Evolutionary conservation across 2,113 vertebrate species (phyloP), one percentile per base, ranked within the genome.

Genomic region (Micronisus gabar): DNA sequence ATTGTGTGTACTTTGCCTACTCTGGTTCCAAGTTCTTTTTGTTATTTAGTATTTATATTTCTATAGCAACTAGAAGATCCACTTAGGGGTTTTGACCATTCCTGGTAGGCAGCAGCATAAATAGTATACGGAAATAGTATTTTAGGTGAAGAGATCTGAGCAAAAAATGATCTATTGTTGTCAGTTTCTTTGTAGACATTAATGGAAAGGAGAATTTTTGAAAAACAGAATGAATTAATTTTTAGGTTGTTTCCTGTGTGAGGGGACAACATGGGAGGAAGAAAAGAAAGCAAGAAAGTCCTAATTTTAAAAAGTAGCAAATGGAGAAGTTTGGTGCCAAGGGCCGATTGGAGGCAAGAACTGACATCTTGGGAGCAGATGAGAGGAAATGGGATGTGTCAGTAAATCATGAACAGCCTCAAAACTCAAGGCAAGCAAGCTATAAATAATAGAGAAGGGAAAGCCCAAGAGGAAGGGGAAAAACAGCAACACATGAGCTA

Each of bases 351-450:
- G 72, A 94, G 67, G 88, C 81, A 94, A 90, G 75, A 52, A 78
- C 41, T 81, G 90, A 97, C 94, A 97, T 96, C 94, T 96, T 97
- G 96, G 92, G 90, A 97, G 61, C 96, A 95, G 95, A 97, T 95
- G 96, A 97, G 90, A 92, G 95, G 95, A 97, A 97, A 88, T 83
- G 65, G 80, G 71, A 88, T 88, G 82, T 93, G 75, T 94, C 90
- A 83, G 90, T 96, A 96, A 94, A 96, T 95, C 94, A 96, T 67
- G 88, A 94, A 78, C 71, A 83, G 80, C 88, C 90, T 92, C 75
- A 88, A 93, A 94, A 95, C 45, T 94, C 59, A 86, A 94, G 75
- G 56, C 62, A 15, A 97, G 76, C 59, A 70, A 92, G 38, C 63
- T 63, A 84, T 94, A 94, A 97, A 95, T 93, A 96, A 93, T 22